Base-by-base conservation (phyloP, 2,888 invertebrate genomes). In the Baronia brevicornis region DNA sequence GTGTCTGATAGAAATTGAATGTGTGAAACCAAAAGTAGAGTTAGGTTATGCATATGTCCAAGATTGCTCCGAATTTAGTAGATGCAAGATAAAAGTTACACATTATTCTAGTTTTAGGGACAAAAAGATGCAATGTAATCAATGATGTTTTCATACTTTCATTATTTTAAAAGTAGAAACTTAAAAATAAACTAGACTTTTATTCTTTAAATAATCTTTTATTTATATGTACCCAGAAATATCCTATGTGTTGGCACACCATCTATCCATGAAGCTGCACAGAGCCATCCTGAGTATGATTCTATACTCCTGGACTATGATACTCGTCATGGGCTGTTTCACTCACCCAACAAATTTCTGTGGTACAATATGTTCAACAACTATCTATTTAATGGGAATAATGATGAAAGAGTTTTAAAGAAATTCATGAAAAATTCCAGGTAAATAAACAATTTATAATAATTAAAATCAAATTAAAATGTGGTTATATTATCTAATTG, bases 341-440 rank as follows among this genome's bases (percentile, higher is more conserved):
- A 89, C 44, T 82, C 86, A 0, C 87, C 89, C 0, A 58, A 85
- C 6, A 87, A 89, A 50, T 96, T 89, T 56, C 87, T 91, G 13
- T 91, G 91, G 87, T 97, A 93, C 72, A 97, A 97, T 68, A 90
- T 95, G 88, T 95, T 96, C 60, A 97, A 97, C 60, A 89, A 95
- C 67, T 89, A 94, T 59, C 92, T 96, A 59, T 96, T 96, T 56
- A 86, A 89, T 43, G 80, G 77, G 4, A 77, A 84, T 30, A 80
- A 87, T 14, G 86, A 88, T 34, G 72, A 84, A 39, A 61, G 72
- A 15, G 65, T 88, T 0, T 87, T 91, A 32, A 84, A 85, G 41
- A 84, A 88, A 36, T 92, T 91, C 58, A 56, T 93, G 0, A 86
- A 87, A 51, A 77, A 75, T 27, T 63, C 84, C 4, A 69, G 56